Conservation (phyloP, 2,888 invertebrate genomes). For the Liposcelis brunnea region DNA sequence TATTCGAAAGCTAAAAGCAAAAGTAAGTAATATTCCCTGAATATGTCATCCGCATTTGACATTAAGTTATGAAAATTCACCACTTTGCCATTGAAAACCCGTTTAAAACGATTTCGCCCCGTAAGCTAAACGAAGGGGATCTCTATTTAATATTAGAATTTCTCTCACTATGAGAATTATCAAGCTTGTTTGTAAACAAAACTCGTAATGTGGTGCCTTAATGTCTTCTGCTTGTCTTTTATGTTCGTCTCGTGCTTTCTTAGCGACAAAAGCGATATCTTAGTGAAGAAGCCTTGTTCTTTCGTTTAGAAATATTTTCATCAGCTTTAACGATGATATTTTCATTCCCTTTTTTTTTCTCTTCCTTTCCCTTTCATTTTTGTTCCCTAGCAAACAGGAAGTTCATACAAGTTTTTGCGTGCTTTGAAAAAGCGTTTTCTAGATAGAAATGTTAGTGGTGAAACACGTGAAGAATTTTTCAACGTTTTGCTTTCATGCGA, state of each 20-base stretch:
- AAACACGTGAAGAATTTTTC: no score
- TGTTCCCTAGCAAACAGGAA: no score
- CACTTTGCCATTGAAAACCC: not conserved
- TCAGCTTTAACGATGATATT: no score
- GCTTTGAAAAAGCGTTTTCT: no score
- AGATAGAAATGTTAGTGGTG: no score
- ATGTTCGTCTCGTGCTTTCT: not conserved
- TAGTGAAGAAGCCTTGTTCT: not conserved
- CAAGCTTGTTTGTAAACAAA: constrained; percentile 6
- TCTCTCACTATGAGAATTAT: not conserved
- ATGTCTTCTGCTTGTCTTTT: constrained; percentile 1
- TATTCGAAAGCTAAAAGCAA: not conserved
- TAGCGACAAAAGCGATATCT: not conserved
- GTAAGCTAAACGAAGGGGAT: not conserved
- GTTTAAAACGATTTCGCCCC: not conserved
- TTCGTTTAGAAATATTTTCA: no score
- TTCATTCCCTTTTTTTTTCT: no score
- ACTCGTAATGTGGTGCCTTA: constrained; percentile 4
- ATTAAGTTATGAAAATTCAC: constrained; percentile 1
- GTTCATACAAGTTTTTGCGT: no score
- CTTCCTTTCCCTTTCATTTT: no score
- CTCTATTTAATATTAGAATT: no score
- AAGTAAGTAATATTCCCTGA: not conserved
- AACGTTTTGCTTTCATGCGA: no score
- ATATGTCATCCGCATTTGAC: not conserved